These are phyloP conservation scores for Hirudo medicinalis DNA, from an alignment of 1,140 invertebrate species.

Conservation along the genomic window DNA sequence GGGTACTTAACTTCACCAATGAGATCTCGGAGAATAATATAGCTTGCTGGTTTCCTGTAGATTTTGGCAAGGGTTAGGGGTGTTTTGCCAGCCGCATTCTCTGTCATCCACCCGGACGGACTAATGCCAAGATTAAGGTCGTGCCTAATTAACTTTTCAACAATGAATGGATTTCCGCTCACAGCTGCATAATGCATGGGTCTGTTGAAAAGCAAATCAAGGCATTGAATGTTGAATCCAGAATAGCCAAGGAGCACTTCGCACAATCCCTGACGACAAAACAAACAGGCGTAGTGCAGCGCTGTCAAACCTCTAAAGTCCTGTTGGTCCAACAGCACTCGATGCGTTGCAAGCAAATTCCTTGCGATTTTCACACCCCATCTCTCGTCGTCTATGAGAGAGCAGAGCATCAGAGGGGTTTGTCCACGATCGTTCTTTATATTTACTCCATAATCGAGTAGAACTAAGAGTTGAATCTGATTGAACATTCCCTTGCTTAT, in stretches of 20 bases:
- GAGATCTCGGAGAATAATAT: constrained; percentile 1
- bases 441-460: constrained; percentile 1
- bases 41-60: background rate
- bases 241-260: constrained; percentile 2
- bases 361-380: background rate
- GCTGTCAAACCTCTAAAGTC: constrained; percentile 9
- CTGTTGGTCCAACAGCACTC: background rate
- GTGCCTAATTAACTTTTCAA: background rate
- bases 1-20: constrained; percentile 4
- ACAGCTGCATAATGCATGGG: background rate
- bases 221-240: constrained; percentile 4
- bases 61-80: background rate
- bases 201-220: constrained; percentile 3
- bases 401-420: constrained; percentile 2
- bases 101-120: constrained; percentile 5
- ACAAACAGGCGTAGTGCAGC: background rate
- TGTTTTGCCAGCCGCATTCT: background rate
- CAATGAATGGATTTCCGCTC: background rate
- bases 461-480: background rate
- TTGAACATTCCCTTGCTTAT: background rate
- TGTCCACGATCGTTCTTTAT: background rate
- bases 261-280: background rate
- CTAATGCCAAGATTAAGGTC: background rate
- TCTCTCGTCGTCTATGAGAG: background rate
- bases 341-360: background rate